Evolutionary conservation across 2,797 vertebrate genomes (phyloP), one percentile per base, ranked within the genome.

Genomic region (Semaprochilodus insignis): DNA sequence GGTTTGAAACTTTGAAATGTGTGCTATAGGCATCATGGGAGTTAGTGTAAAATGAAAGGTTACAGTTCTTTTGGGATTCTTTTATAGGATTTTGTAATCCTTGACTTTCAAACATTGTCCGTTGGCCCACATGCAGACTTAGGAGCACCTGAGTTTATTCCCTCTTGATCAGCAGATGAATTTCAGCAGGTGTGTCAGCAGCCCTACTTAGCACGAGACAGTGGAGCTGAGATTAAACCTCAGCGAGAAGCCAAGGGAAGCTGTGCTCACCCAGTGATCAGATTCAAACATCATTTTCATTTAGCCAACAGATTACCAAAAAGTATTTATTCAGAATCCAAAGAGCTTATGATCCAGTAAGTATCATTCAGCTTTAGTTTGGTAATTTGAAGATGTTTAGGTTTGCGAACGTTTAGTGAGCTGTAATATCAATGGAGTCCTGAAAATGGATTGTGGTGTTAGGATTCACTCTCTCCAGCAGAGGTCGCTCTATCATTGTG

Each of bases 401-500:
- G 59, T 62, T 25, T 62, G 5, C 14, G 13, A 7, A 25, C 23
- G 3, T 6, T 57, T 0, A 21, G 19, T 57, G 55, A 57, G 57
- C n/a, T 62, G n/a, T 13, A 25, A 2, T 59, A 6, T 57, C n/a
- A 23, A 19, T 57, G 15, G n/a, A 25, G 59, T 23, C 10, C 59
- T 23, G 59, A n/a, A 59, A 57, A n/a, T 60, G 13, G 44, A 70
- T 25, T 77, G 78, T 81, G 44, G 44, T 71, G 73, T 85, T 51
- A 75, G 69, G 16, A 51, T 70, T 66, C 57, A 65, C 66, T 69
- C 25, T 85, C 57, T 83, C 85, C 87, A 88, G 85, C 60, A 88
- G 88, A 85, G 83, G 88, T 78, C 88, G 85, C 78, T 89, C 75
- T 87, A 78, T 80, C 78, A 80, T 82, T 83, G 80, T 83, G 54